Evolutionary conservation across 1,140 invertebrate species (phyloP), one percentile per base, ranked within the genome.

Genomic region (Andrena cerasifolii): DNA sequence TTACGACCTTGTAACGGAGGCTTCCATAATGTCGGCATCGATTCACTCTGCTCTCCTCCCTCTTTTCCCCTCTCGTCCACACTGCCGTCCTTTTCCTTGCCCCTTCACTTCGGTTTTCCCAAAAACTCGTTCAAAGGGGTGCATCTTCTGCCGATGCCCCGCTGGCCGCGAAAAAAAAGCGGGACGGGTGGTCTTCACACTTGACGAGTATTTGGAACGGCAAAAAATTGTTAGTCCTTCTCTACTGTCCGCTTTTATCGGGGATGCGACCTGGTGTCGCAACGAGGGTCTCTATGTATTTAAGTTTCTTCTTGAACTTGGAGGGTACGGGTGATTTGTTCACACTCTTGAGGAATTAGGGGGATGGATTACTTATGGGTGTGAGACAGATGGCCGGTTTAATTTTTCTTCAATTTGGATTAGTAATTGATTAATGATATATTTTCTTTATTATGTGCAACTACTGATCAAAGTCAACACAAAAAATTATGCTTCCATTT

Each of bases 1-100:
- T 90, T 90, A 91, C 85, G 88, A 89, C 78, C 86, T 89, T 87
- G 87, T 87, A 86, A 88, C 84, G 74, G 82, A 85, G 85, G 79
- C 83, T 85, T 88, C 78, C 82, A 86, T 78, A 80, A 83, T 78
- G 84, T 84, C 70, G 68, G 77, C 83, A 73, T 85, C 83, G 81
- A 86, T 87, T 87, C 81, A 78, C 59, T 63, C 21, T 43, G 77
- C 21, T 24, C 59, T 56, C 72, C 47, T 43, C 54, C 72, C 47
- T 43, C 65, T 63, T 58, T 78, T 68, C 67, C 56, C 54, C 68
- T 66, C 16, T 56, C 53, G 51, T 53, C 36, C 12, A 24, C 59
- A n/a, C 40, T 54, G 59, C n/a, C 7, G 21, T 21, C 24, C 3
- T 0, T 47, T 43, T 43, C 53, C 58, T 14, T 43, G 10, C 40